phyloP scores from a whole-genome alignment of 2,888 invertebrate genomes.

The Drosophila ustulata region DNA sequence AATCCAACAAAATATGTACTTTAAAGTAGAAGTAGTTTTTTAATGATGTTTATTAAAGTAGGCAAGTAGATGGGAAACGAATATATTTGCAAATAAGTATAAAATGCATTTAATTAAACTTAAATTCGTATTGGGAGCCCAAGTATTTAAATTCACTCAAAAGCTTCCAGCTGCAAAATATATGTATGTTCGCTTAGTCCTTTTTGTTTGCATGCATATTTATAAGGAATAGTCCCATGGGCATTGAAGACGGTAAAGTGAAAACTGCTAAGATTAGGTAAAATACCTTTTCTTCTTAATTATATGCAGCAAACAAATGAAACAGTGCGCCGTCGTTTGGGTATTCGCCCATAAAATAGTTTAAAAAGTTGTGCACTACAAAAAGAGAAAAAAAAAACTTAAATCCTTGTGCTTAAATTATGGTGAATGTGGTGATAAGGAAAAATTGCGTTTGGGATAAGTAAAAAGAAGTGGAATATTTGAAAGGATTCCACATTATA shows the following conservation, averaged over 20 bases:
- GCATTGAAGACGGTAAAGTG: conserved; percentile 24
- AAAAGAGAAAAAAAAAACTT: conserved; percentile 36
- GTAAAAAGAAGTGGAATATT: not conserved
- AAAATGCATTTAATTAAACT: conserved; percentile 69
- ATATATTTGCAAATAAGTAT: not conserved
- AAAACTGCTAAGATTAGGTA: conserved; percentile 48
- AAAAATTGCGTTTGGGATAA: not conserved
- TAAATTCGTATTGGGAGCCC: conserved; percentile 5
- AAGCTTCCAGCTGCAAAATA: conserved; percentile 24
- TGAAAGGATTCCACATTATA: not conserved
- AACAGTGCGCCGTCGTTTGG: not conserved
- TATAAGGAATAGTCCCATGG: conserved; percentile 62
- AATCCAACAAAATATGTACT: no score
- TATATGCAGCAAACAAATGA: conserved; percentile 57
- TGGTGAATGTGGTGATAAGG: conserved; percentile 19
- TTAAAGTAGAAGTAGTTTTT: no score
- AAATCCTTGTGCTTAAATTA: conserved; percentile 34
- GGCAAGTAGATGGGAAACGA: not conserved
- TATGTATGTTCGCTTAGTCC: conserved; percentile 1
- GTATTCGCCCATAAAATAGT: conserved; percentile 12
- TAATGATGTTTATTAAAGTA: no score
- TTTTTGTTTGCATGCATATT: conserved; percentile 76
- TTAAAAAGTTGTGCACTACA: conserved; percentile 47
- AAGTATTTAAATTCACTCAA: conserved; percentile 45
- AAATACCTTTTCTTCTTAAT: conserved; percentile 62